Conservation (phyloP, 2,888 invertebrate genomes). For the Hetaerina titia region DNA sequence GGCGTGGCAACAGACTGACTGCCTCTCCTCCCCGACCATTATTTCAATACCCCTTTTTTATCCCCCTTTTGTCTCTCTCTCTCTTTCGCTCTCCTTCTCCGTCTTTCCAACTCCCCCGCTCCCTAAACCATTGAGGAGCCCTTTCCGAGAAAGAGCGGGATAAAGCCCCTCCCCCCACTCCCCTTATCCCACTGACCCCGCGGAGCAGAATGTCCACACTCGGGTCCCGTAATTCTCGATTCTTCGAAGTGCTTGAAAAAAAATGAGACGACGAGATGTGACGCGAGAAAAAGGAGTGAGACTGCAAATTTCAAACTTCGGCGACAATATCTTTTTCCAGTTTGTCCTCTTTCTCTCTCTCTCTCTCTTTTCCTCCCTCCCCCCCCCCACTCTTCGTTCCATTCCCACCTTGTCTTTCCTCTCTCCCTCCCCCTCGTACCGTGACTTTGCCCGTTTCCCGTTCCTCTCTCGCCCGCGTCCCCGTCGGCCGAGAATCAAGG, state of each 20-base stretch:
- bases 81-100: background rate
- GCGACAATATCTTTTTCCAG: slow-evolving; percentile 16
- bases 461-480: too few species aligned
- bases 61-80: too few species aligned
- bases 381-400: background rate
- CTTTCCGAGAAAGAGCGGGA: background rate
- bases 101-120: background rate
- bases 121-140: background rate
- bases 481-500: background rate
- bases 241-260: slow-evolving; percentile 6
- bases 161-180: background rate
- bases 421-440: background rate
- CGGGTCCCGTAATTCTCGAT: slow-evolving; percentile 47
- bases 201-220: background rate
- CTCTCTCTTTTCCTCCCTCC: background rate
- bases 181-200: slow-evolving; percentile 48
- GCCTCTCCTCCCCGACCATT: background rate
- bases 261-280: background rate
- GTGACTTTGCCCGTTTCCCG: too few species aligned
- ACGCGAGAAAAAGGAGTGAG: background rate
- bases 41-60: too few species aligned
- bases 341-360: background rate
- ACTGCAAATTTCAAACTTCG: background rate
- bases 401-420: background rate
- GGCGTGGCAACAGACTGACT: background rate